Evolutionary conservation across 2,888 invertebrate genomes (phyloP), one percentile per base, ranked within the genome.

Genomic region (Nebria brevicollis): DNA sequence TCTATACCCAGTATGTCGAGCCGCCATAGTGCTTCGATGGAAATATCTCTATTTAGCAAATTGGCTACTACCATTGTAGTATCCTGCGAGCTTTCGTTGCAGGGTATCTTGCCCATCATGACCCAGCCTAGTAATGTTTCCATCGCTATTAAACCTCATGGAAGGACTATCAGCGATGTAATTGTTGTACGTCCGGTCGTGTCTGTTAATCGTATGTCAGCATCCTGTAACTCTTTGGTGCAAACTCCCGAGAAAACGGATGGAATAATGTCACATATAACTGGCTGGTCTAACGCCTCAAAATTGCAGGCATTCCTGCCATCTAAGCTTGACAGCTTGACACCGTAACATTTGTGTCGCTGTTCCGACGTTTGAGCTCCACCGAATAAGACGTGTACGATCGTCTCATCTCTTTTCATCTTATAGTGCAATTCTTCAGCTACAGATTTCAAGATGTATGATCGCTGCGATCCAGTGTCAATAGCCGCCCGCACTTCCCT

Each of bases 1-100:
- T 42, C 83, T 10, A 87, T 87, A 0, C 87, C 87, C 2, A 87
- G 68, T 7, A 84, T 83, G 43, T 87, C 87, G 2, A 88, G 82
- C 13, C 77, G 79, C 86, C 88, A 88, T 68, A 87, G 82, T 54
- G 86, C 84, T 0, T 85, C 83, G 4, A 87, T 82, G 10, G 83
- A 82, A 25, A 83, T 84, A 15, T 84, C 76, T 25, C 77, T 75
- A 42, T 77, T 72, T 54, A 20, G 20, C 20, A 20, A 20, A 20
- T 20, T 20, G 0, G 20, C 20, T 20, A 20, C 20, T 20, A 20
- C 82, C 84, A 84, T 84, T 0, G 82, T 82, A 70, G 66, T 41
- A 73, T 26, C 66, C 8, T 70, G 66, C 8, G 83, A 82, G 11
- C 77, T 78, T 10, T 20, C 20, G 10, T 77, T 20, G 20, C 42